Evolutionary conservation across 2,797 vertebrate species (phyloP).

Genomic region (Nyctibius grandis): DNA sequence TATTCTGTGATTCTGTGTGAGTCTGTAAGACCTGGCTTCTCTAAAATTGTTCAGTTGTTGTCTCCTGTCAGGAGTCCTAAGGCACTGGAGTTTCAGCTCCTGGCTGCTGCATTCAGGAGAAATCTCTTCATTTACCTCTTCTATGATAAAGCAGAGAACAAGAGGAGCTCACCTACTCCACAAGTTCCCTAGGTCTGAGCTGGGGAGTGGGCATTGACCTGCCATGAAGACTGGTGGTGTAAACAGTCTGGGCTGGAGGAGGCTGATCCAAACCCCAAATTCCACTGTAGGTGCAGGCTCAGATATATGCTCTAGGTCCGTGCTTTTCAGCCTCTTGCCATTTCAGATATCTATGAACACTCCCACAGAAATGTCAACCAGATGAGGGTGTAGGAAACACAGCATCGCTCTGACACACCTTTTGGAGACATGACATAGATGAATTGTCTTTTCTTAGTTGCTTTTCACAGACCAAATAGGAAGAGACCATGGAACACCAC

Average conservation of each 20-base stretch:
- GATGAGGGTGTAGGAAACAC: neutral
- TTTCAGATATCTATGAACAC: neutral
- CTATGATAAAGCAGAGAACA: neutral
- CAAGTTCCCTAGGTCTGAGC: neutral
- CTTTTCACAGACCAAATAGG: neutral
- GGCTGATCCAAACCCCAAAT: neutral
- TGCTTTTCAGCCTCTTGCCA: neutral
- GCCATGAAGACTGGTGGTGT: neutral
- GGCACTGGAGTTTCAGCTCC: neutral
- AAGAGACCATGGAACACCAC: neutral
- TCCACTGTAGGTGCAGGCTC: neutral
- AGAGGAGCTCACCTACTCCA: neutral
- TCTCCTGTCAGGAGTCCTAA: too few relatives aligned
- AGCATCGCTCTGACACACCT: neutral
- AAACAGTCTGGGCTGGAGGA: neutral
- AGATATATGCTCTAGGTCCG: neutral
- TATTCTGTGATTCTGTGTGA: too few relatives aligned
- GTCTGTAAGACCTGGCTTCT: too few relatives aligned
- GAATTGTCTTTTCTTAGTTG: neutral
- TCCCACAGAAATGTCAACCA: neutral
- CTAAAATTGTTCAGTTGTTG: too few relatives aligned
- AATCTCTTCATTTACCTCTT: neutral
- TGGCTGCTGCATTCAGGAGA: neutral
- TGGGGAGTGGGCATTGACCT: neutral
- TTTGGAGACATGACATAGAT: neutral